phyloP scores from a whole-genome alignment of 2,888 invertebrate species.

The Teleiodes luculella region DNA sequence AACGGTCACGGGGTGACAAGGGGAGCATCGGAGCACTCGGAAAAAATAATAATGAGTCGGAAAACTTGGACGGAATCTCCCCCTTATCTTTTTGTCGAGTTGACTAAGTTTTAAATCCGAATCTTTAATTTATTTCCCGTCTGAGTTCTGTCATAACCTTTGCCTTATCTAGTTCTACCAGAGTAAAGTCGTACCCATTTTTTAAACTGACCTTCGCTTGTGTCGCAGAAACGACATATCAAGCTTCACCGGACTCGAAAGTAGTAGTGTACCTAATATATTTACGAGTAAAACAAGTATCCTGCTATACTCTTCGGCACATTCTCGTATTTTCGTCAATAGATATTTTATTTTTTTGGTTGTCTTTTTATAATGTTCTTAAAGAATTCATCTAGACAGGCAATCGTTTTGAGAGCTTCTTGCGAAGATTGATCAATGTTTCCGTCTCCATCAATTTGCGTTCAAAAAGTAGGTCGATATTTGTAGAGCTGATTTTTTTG shows the following conservation, averaged over 20 bases:
- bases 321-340: too few relatives aligned
- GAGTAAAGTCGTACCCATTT: too few relatives aligned
- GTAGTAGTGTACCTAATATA: too few relatives aligned
- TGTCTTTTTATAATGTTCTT: neutral
- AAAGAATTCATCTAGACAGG: neutral
- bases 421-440: conserved; percentile 12
- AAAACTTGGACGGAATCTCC: conserved; percentile 28
- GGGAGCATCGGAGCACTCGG: conserved; percentile 27
- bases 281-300: too few relatives aligned
- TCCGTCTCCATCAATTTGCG: conserved; percentile 39
- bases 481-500: neutral
- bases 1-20: conserved; percentile 38
- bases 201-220: too few relatives aligned
- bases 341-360: too few relatives aligned
- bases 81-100: conserved; percentile 26
- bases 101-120: conserved; percentile 15
- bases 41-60: conserved; percentile 39
- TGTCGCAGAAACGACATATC: too few relatives aligned
- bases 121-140: conserved; percentile 16
- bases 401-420: neutral
- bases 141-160: neutral
- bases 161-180: neutral
- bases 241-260: too few relatives aligned
- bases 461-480: conserved; percentile 36
- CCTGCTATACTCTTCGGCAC: too few relatives aligned